Evolutionary conservation across 2,797 vertebrate species (phyloP), one percentile per base, ranked within the genome.

Genomic region (Euphonia xanthogaster): DNA sequence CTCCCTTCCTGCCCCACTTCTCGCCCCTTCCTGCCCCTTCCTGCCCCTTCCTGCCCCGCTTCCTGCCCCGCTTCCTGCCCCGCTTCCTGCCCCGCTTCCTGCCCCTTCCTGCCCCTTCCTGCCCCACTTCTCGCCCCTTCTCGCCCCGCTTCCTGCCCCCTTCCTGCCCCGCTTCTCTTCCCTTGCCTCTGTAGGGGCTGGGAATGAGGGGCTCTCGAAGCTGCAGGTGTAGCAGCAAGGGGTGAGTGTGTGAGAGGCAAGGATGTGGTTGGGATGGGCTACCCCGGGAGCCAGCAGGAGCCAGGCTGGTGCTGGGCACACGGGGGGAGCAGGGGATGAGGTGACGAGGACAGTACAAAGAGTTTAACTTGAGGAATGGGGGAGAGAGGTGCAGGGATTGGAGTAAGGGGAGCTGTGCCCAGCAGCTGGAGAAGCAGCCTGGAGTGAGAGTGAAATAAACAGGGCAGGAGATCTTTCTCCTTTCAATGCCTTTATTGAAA

Each of bases 311-410:
- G 57, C 16, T 54, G 57, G 39, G 48, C 48, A 44, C 19, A 1
- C 3, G 31, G 31, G 13, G 33, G 31, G 6, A 61, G 44, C 28
- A 48, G 60, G 47, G 24, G 39, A 4, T 25, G 35, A 86, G 45
- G 22, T 75, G 54, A 24, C 9, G 7, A 23, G 57, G 61, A 12
- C 0, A 0, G 4, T 24, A 5, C 2, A 5, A 53, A 33, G 54
- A 33, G 16, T 35, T 28, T 2, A 33, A 3, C 30, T 25, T 11
- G 44, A 67, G 48, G 31, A 14, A 19, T 19, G 68, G 73, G 28
- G 53, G 24, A 55, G 15, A 1, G 20, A 47, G 40, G 45, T n/a
- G 33, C 6, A 33, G 42, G n/a, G 30, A 9, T 14, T 31, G 2
- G 0, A 3, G 21, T 19, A 7, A 65, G 10, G 40, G 51, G 10